Evolutionary conservation across 2,113 vertebrate genomes (phyloP).

Genomic region (Tychaedon coryphoeus): DNA sequence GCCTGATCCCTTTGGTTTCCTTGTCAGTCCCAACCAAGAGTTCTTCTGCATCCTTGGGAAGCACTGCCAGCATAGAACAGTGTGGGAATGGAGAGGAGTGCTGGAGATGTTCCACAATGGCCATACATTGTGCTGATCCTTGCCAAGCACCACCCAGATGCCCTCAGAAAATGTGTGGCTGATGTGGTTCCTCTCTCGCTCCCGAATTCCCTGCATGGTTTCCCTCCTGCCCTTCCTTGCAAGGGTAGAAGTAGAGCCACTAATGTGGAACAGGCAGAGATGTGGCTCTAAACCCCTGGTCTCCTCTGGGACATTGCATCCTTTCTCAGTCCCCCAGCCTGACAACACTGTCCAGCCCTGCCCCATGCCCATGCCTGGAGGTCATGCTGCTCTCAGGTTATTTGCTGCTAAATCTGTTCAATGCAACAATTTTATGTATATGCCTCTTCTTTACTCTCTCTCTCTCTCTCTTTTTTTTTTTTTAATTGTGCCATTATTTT

Average conservation of each 20-base stretch:
- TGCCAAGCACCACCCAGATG: not conserved
- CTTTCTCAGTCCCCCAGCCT: not conserved
- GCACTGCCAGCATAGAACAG: not conserved
- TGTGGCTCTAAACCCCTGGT: not conserved
- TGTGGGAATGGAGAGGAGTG: not conserved
- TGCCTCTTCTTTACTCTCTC: not conserved
- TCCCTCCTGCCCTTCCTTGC: not conserved
- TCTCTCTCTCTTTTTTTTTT: not conserved
- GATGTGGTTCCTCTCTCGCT: not conserved
- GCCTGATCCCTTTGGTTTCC: not conserved
- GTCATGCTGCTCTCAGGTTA: not conserved
- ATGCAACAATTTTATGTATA: not conserved
- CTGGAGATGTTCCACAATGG: not conserved
- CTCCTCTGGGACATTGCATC: not conserved
- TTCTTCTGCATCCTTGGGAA: not conserved
- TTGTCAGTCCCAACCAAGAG: rapidly evolving
- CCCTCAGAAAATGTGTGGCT: rapidly evolving
- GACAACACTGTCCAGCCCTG: not conserved
- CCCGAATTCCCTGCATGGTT: not conserved
- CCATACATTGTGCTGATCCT: not conserved
- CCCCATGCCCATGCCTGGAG: rapidly evolving
- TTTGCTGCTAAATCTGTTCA: not conserved
- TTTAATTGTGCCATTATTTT: not conserved
- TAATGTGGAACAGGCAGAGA: rapidly evolving
- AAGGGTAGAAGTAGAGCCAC: not conserved